A percentile compares a stretch with the other conserved stretches of the same genome.
These are phyloP conservation scores for Coleophora flavipennella DNA, from an alignment of 2,888 invertebrate species.

Conservation along the genomic window DNA sequence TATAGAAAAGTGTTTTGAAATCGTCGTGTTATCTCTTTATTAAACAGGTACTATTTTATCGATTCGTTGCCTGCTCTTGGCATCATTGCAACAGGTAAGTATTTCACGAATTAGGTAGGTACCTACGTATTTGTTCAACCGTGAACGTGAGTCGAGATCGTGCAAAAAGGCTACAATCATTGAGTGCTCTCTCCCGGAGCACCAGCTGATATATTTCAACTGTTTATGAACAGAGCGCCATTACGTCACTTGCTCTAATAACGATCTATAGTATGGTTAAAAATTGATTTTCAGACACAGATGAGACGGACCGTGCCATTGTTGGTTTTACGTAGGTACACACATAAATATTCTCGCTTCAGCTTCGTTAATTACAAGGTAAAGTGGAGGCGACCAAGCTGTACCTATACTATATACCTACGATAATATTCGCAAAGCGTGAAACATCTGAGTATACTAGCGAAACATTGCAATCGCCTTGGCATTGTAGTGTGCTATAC, in stretches of 20 bases:
- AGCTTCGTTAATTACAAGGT: conserved; percentile 14
- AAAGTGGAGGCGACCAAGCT: too few species aligned
- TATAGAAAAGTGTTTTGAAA: too few species aligned
- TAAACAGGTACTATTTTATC: too few species aligned
- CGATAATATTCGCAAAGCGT: conserved; percentile 8
- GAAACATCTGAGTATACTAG: too few species aligned
- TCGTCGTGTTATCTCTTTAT: too few species aligned
- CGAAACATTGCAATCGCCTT: too few species aligned
- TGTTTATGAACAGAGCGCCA: conserved; percentile 36
- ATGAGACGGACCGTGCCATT: conserved; percentile 20
- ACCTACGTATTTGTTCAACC: conserved; percentile 12
- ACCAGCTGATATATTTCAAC: conserved; percentile 28
- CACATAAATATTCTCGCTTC: conserved; percentile 28
- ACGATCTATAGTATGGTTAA: conserved; percentile 24
- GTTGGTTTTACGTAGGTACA: conserved; percentile 16
- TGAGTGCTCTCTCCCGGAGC: conserved; percentile 30
- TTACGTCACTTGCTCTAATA: conserved; percentile 32
- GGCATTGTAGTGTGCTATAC: too few species aligned
- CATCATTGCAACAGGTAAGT: too few species aligned
- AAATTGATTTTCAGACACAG: conserved; percentile 16
- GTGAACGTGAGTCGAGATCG: conserved; percentile 17
- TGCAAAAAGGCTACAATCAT: conserved; percentile 20
- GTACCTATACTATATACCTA: background rate
- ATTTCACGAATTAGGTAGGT: too few species aligned
- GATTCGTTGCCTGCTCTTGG: too few species aligned